Evolutionary conservation across 1,140 invertebrate species (phyloP).

Genomic region (Saxidomus purpurata): DNA sequence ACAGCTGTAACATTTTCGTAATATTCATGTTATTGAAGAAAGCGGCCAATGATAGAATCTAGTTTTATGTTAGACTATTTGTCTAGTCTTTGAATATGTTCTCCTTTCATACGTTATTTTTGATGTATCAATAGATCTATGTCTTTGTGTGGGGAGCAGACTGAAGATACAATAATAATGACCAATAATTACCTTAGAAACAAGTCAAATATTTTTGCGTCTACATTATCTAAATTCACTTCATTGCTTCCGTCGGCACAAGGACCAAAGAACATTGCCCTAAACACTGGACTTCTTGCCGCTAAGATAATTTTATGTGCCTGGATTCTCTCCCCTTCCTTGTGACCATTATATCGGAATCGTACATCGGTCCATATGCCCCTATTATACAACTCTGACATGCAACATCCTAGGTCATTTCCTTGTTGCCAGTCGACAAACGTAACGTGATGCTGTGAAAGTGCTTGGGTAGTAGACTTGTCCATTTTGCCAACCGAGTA

Average conservation of each 20-base stretch:
- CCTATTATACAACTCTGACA: neutral
- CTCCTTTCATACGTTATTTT: no score
- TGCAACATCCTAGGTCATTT: neutral
- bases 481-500: no score
- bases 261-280: slow-evolving; percentile 21
- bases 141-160: no score
- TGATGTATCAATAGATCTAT: no score
- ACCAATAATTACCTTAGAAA: neutral
- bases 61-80: no score
- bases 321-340: neutral
- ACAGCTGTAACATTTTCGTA: no score
- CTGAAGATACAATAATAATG: no score
- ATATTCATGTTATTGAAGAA: no score
- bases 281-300: slow-evolving; percentile 8
- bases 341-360: neutral
- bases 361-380: neutral
- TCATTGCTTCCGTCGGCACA: neutral
- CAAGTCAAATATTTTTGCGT: neutral
- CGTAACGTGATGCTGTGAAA: no score
- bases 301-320: slow-evolving; percentile 20
- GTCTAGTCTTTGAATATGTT: no score
- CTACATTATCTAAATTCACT: neutral
- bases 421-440: neutral
- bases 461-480: no score
- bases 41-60: no score